Evolutionary conservation across 1,140 invertebrate species (phyloP).

Genomic region (Nephila pilipes): DNA sequence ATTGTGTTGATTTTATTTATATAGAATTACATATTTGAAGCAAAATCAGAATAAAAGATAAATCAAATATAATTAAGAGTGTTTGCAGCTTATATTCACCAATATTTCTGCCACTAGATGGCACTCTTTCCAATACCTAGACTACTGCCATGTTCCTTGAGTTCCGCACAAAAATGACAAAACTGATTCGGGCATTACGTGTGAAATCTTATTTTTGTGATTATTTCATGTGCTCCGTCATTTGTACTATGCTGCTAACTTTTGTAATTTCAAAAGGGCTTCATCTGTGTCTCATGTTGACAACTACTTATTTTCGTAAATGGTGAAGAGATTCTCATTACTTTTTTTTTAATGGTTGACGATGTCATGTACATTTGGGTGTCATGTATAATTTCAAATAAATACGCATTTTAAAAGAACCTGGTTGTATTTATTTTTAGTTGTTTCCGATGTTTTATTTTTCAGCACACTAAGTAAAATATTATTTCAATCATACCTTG

Average conservation of each 20-base stretch:
- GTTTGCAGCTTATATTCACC: too few relatives aligned
- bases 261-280: conserved; percentile 13
- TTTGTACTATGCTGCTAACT: neutral
- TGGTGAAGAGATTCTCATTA: neutral
- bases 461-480: too few relatives aligned
- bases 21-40: too few relatives aligned
- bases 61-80: too few relatives aligned
- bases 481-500: too few relatives aligned
- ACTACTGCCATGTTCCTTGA: neutral
- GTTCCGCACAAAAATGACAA: neutral
- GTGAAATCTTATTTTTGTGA: conserved; percentile 35
- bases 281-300: conserved; percentile 29
- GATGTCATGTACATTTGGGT: conserved; percentile 28
- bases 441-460: neutral
- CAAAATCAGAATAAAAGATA: too few relatives aligned
- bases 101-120: neutral
- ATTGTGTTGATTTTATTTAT: neutral
- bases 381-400: conserved; percentile 27
- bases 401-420: conserved; percentile 31
- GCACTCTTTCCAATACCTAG: neutral
- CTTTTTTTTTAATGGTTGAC: neutral
- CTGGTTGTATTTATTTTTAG: neutral
- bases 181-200: conserved; percentile 40
- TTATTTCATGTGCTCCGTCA: conserved; percentile 36
- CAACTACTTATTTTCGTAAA: neutral